A percentile compares a stretch with the other conserved stretches of the same genome.
Evolutionary conservation across 2,797 vertebrate species (phyloP).

Genomic region (Pangasius larnaudii): DNA sequence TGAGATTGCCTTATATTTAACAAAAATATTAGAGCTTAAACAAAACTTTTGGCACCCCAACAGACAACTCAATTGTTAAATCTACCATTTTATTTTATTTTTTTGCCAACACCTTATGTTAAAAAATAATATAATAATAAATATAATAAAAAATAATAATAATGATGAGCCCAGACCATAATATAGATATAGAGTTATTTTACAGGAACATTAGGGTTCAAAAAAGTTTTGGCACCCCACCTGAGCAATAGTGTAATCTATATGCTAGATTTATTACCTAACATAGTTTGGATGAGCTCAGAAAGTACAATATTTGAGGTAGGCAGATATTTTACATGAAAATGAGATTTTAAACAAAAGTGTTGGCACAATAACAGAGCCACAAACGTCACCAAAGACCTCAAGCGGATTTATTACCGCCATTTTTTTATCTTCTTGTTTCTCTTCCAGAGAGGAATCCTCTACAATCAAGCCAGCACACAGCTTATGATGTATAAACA

Average conservation of each 20-base stretch:
- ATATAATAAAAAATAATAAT: not conserved
- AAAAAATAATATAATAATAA: too few relatives aligned
- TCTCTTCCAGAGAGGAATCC: not conserved
- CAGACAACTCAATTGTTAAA: not conserved
- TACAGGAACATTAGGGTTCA: too few relatives aligned
- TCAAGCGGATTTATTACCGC: not conserved
- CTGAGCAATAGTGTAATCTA: not conserved
- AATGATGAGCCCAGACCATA: not conserved
- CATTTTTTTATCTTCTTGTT: not conserved
- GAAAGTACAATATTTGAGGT: not conserved
- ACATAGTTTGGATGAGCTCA: too few relatives aligned
- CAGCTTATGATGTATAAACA: constrained; percentile 56
- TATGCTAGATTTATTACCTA: not conserved
- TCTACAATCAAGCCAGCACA: not conserved
- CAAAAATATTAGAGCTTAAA: not conserved
- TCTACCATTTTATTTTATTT: too few relatives aligned
- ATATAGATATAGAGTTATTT: not conserved
- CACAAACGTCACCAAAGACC: not conserved
- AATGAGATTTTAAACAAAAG: not conserved
- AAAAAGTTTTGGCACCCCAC: not conserved
- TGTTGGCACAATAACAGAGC: not conserved
- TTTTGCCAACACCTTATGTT: too few relatives aligned
- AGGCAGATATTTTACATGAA: not conserved
- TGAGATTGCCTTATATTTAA: not conserved
- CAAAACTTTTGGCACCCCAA: not conserved